Base-by-base conservation (phyloP, 1,140 invertebrate genomes). In the Drosophila kikkawai region DNA sequence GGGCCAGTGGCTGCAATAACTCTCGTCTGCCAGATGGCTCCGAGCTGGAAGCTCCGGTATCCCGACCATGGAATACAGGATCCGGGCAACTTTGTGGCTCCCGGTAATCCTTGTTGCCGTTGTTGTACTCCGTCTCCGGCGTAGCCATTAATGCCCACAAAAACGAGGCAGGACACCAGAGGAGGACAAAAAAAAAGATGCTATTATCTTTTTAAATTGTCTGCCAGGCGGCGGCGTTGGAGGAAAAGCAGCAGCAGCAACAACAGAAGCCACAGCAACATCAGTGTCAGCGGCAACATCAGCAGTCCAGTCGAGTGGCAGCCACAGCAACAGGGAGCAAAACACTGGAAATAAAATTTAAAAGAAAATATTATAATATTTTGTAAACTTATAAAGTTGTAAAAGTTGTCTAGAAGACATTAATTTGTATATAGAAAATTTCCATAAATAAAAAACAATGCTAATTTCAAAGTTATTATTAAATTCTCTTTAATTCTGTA, bases 201-300 rank as follows among this genome's bases (percentile, higher is more conserved):
- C 81, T 81, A 90, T 90, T 90, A 90, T 90, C 85, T 90, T 87
- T 78, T 70, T 63, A 90, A 90, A 90, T 85, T 90, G 85, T 90
- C 85, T 90, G 86, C 70, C 85, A 88, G 84, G 79, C 84, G 64
- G 66, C 59, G 58, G 66, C 11, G 50, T 11, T 26, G 22, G 34
- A 39, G 26, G 36, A 71, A n/a, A 42, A 53, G 59, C n/a, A 51
- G 36, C 55, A 50, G 26, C 63, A 65, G 51, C 19, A 67, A 26
- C 56, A 68, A 50, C 58, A 64, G 60, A 34, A 50, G 51, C 50
- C 50, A 19, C 60, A 39, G 60, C 60, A 57, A 58, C 60, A 63
- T 63, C 60, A 39, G 55, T 26, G 9, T 15, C 36, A 44, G 55
- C 19, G 19, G 55, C 36, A 57, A 57, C 55, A 57, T 57, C 55